Conservation (phyloP, 2,797 vertebrate species). For the Sardinella longiceps region DNA sequence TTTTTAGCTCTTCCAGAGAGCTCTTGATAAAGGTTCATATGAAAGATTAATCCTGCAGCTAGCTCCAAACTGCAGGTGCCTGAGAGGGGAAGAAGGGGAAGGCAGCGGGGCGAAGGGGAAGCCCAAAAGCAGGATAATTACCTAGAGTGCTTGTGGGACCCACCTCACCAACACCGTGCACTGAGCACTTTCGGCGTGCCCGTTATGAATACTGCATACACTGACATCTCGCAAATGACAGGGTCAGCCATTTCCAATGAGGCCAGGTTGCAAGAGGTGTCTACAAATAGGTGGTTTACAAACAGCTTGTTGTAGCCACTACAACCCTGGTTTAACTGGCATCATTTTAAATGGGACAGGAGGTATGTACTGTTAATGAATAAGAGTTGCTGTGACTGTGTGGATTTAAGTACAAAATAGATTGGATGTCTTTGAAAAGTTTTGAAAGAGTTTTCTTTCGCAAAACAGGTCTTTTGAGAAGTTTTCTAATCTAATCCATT, state of each 20-base stretch:
- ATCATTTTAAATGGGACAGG: neutral
- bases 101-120: neutral
- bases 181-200: neutral
- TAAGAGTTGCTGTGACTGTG: neutral
- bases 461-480: too few species aligned
- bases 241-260: slow-evolving; percentile 13
- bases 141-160: slow-evolving; percentile 17
- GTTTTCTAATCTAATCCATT: too few species aligned
- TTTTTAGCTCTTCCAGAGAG: neutral
- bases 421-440: neutral
- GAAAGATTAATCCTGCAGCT: slow-evolving; percentile 9
- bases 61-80: neutral
- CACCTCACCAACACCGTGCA: neutral
- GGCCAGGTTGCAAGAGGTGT: neutral
- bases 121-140: neutral
- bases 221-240: slow-evolving; percentile 6
- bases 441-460: neutral
- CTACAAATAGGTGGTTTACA: neutral
- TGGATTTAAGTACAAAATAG: neutral
- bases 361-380: neutral
- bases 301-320: neutral
- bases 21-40: slow-evolving; percentile 26
- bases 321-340: neutral
- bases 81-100: neutral
- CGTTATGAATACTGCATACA: slow-evolving; percentile 20